These are phyloP conservation scores for Tetanocera ferruginea DNA, from an alignment of 2,888 invertebrate species.

Conservation along the genomic window DNA sequence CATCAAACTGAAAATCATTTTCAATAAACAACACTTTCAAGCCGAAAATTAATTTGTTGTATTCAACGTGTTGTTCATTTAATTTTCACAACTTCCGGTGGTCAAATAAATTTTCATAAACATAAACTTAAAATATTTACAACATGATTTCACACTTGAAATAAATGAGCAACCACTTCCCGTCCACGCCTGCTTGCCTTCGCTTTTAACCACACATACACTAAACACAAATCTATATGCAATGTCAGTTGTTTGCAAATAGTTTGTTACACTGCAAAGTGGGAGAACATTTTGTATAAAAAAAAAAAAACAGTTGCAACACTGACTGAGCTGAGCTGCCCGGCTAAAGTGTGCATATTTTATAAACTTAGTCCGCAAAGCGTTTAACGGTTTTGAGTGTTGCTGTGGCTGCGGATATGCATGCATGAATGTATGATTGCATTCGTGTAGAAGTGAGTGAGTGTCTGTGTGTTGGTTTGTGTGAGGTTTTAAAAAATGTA, in stretches of 20 bases:
- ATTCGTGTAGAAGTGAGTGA: background rate
- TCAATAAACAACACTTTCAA: background rate
- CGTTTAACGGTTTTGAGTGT: slow-evolving; percentile 8
- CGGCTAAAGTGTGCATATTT: slow-evolving; percentile 15
- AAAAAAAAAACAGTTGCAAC: background rate
- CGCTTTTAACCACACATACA: background rate
- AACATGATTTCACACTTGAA: background rate
- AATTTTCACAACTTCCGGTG: background rate
- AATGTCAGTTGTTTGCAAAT: background rate
- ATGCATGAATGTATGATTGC: background rate
- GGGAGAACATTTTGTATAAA: background rate
- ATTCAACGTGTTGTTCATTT: slow-evolving; percentile 7
- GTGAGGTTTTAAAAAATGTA: background rate
- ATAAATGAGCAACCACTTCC: background rate
- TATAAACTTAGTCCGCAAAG: slow-evolving; percentile 24
- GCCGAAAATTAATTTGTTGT: background rate
- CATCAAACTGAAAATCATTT: too few species aligned
- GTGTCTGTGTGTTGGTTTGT: background rate
- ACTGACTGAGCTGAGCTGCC: background rate
- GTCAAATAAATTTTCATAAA: slow-evolving; percentile 5
- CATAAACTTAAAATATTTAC: background rate
- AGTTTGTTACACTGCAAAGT: background rate
- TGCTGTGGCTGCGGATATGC: background rate
- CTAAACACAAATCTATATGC: background rate
- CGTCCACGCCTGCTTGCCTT: too few species aligned